phyloP scores from a whole-genome alignment of 2,797 vertebrate genomes.

The Galaxias olidus region DNA sequence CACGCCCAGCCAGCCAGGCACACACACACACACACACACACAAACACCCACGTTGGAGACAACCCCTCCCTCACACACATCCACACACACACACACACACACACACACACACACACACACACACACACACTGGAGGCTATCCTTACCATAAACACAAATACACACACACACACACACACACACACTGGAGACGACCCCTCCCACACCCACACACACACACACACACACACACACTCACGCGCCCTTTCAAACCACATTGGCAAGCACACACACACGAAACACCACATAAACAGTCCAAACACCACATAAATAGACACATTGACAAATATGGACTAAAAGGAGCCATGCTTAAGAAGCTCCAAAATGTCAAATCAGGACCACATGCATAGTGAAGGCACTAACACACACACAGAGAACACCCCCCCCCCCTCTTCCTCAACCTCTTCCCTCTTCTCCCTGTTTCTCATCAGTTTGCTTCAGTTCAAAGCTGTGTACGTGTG shows the following conservation, averaged over 20 bases:
- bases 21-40: conserved; percentile 29
- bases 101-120: conserved; percentile 8
- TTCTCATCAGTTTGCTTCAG: conserved; percentile 74
- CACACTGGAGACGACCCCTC: neutral
- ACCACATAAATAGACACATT: conserved; percentile 4
- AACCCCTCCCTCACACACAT: conserved; percentile 12
- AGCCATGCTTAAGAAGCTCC: conserved; percentile 41
- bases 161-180: conserved; percentile 13
- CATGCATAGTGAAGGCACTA: no score
- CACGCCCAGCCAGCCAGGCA: conserved; percentile 40
- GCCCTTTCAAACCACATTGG: neutral
- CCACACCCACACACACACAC: conserved; percentile 4
- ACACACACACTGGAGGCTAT: neutral
- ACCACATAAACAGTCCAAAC: conserved; percentile 8
- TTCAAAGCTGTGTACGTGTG: conserved; percentile 66
- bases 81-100: conserved; percentile 24
- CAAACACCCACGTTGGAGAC: conserved; percentile 4
- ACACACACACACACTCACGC: conserved; percentile 17
- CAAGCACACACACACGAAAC: neutral
- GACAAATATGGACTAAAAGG: conserved; percentile 25
- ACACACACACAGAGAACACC: no score
- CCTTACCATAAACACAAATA: conserved; percentile 6
- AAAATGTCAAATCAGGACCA: no score
- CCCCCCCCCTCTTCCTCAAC: no score
- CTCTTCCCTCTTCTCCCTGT: conserved; percentile 64